Evolutionary conservation across 2,888 invertebrate genomes (phyloP), one percentile per base, ranked within the genome.

Genomic region (Allophyes oxyacanthae): DNA sequence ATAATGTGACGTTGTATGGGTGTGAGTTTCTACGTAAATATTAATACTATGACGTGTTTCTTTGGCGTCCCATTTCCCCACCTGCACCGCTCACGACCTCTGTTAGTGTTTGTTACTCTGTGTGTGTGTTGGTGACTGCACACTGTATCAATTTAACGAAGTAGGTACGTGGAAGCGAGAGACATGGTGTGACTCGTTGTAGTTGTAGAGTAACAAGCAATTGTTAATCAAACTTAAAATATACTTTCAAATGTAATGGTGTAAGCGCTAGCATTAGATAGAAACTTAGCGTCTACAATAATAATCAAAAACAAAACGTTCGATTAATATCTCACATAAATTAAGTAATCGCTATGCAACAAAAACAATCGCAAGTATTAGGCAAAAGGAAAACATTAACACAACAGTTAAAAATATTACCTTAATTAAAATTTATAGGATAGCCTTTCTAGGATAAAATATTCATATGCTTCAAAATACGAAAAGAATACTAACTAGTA

Each of bases 401-500:
- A 13, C 3, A 30, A 38, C 9, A 52, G 15, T 25, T 30, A 10
- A 28, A 28, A 28, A 28, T 6, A 6, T 1, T 8, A 20, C 20
- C 4, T 20, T 4, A n/a, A n/a, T n/a, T n/a, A n/a, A n/a, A n/a
- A n/a, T n/a, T n/a, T n/a, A n/a, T n/a, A n/a, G n/a, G n/a, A 28
- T 28, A 28, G 28, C 28, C 28, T 28, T 28, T 28, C 28, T 4
- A 6, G 7, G 1, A 28, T 28, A 1, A 6, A 28, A 28, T n/a
- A 2, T 8, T 7, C 4, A 14, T n/a, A 28, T 8, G 20, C n/a
- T n/a, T 33, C 40, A 5, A 28, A 49, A 45, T 37, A 36, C 25
- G 59, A 52, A 69, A 67, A 25, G 1, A 48, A 84, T 88, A 92
- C 93, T 90, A 74, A 93, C 93, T 90, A 76, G 82, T 80, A 91